These are phyloP conservation scores for Bettongia penicillata DNA, from an alignment of 2,113 vertebrate genomes.

Conservation along the genomic window DNA sequence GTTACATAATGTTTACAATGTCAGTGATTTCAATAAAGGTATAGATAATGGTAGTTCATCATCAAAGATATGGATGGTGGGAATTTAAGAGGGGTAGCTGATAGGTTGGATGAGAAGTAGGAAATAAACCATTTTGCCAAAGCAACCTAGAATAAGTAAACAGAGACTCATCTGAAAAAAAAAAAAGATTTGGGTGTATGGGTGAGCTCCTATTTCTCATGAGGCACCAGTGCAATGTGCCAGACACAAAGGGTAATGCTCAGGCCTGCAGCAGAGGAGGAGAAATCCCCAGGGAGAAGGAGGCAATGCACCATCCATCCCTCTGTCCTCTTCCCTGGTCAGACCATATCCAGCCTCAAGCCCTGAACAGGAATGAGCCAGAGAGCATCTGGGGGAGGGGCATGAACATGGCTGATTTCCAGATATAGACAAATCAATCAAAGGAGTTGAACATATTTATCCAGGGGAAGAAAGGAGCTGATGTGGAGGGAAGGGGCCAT, in stretches of 20 bases:
- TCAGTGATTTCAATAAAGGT: neutral
- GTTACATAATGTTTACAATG: neutral
- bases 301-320: neutral
- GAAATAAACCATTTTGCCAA: neutral
- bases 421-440: neutral
- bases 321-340: neutral
- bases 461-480: neutral
- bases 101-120: neutral
- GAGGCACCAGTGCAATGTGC: neutral
- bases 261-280: neutral
- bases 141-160: neutral
- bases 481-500: neutral
- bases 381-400: neutral
- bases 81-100: neutral
- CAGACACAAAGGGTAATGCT: neutral
- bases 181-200: neutral
- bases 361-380: neutral
- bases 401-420: neutral
- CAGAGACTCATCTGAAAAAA: neutral
- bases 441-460: neutral
- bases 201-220: neutral
- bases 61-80: neutral
- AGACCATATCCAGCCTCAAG: no score
- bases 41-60: neutral
- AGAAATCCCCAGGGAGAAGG: neutral